phyloP scores from a whole-genome alignment of 2,888 invertebrate genomes.

The Trypoxylon attenuatum region DNA sequence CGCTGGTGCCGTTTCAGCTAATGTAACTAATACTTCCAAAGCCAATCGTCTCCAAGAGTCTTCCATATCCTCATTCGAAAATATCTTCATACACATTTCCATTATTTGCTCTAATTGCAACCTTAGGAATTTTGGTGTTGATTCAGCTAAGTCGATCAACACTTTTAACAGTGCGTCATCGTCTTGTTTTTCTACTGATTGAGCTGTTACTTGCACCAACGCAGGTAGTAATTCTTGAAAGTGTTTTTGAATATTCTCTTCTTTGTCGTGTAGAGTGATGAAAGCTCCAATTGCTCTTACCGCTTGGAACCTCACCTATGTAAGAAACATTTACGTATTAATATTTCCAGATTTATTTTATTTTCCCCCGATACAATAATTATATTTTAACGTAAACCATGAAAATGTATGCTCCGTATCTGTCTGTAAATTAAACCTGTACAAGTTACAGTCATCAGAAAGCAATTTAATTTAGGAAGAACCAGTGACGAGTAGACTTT shows the following conservation, averaged over 20 bases:
- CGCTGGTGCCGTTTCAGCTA: conserved; percentile 96
- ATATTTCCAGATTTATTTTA: background rate
- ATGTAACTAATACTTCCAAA: conserved; percentile 89
- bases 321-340: too few relatives aligned
- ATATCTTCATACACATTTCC: conserved; percentile 89
- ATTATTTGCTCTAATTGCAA: conserved; percentile 91
- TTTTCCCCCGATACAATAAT: conserved; percentile 1
- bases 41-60: conserved; percentile 93
- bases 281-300: conserved; percentile 91
- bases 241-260: conserved; percentile 90
- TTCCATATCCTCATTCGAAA: conserved; percentile 77
- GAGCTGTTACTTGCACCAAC: conserved; percentile 85
- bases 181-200: conserved; percentile 88
- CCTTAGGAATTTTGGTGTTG: conserved; percentile 93
- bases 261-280: conserved; percentile 94
- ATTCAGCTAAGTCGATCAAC: conserved; percentile 95
- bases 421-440: conserved; percentile 77
- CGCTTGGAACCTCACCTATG: conserved; percentile 84
- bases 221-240: conserved; percentile 90
- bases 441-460: conserved; percentile 78
- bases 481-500: conserved; percentile 69
- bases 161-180: conserved; percentile 95
- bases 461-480: conserved; percentile 74
- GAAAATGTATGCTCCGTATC: conserved; percentile 77
- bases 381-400: background rate